Evolutionary conservation across 2,797 vertebrate species (phyloP), one percentile per base, ranked within the genome.

Genomic region (Xenops minutus): DNA sequence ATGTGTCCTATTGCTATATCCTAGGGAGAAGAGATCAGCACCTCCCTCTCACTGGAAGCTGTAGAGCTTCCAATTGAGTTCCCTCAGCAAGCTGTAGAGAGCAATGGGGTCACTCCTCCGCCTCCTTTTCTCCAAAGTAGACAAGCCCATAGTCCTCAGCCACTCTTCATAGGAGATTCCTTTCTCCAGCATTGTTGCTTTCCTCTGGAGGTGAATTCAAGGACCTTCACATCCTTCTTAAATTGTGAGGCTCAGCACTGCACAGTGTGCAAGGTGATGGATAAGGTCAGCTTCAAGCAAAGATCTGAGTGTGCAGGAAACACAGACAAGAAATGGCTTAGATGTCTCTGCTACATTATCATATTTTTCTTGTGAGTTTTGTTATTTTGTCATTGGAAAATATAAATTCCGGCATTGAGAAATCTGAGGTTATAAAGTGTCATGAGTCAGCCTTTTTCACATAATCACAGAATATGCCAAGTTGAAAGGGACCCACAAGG

Each of bases 1-100:
- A 32, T 0, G 1, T 1, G 0, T 78, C 21, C 18, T 44, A 4
- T 61, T 27, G 10, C 41, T 83, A n/a, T 21, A 30, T 72, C 29
- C 7, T 16, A 36, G 10, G 32, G 19, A 58, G 32, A 36, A 55
- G 49, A 72, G 29, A n/a, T 22, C 39, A 52, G 17, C 24, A 46
- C 14, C 23, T 68, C 22, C 18, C 46, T 75, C 29, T 67, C n/a
- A 11, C 32, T 41, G 15, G n/a, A n/a, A n/a, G n/a, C n/a, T n/a
- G n/a, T n/a, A n/a, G n/a, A n/a, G n/a, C n/a, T n/a, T n/a, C n/a
- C n/a, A n/a, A n/a, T n/a, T n/a, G n/a, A n/a, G n/a, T n/a, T n/a
- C n/a, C n/a, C 52, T 67, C 32, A 24, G 37, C 18, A 67, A n/a
- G 12, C 5, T 44, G 37, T 52, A n/a, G 18, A 44, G 19, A 44